Conservation (phyloP, 1,140 invertebrate genomes). For the Pseudomyrmex dendroicus region DNA sequence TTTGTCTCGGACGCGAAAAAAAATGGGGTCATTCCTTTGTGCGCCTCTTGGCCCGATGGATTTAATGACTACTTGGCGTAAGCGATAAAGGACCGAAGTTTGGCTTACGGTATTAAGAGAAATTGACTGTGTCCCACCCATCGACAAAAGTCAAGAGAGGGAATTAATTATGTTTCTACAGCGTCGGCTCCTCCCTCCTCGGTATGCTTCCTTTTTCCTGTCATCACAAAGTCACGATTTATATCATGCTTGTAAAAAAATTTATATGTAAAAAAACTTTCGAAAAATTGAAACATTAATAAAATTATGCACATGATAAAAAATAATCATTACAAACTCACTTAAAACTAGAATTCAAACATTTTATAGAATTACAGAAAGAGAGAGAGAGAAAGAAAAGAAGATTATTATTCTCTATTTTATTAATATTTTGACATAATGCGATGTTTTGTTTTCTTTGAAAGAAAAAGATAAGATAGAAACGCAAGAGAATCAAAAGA, state of each 20-base stretch:
- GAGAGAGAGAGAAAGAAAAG: too few species aligned
- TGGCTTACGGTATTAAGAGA: slow-evolving; percentile 62
- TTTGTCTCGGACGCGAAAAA: slow-evolving; percentile 25
- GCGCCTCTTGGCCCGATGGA: slow-evolving; percentile 19
- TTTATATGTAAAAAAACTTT: neutral
- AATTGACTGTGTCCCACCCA: slow-evolving; percentile 60
- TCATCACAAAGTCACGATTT: slow-evolving; percentile 39
- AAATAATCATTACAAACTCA: neutral
- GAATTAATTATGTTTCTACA: slow-evolving; percentile 61
- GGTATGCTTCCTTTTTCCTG: slow-evolving; percentile 32
- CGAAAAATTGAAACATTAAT: neutral
- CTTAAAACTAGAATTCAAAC: neutral
- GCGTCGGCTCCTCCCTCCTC: slow-evolving; percentile 41
- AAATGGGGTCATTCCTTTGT: slow-evolving; percentile 48
- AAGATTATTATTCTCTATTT: too few species aligned
- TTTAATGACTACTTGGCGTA: slow-evolving; percentile 54
- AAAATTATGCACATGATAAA: neutral
- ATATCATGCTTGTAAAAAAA: slow-evolving; percentile 10
- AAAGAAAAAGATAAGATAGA: neutral
- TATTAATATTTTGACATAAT: slow-evolving; percentile 1
- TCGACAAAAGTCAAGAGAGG: slow-evolving; percentile 56
- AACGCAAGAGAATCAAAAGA: neutral
- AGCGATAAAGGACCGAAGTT: slow-evolving; percentile 50
- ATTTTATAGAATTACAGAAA: too few species aligned
- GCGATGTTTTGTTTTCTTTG: neutral